Conservation (phyloP, 2,888 invertebrate genomes). For the Sclerodermus sp. region DNA sequence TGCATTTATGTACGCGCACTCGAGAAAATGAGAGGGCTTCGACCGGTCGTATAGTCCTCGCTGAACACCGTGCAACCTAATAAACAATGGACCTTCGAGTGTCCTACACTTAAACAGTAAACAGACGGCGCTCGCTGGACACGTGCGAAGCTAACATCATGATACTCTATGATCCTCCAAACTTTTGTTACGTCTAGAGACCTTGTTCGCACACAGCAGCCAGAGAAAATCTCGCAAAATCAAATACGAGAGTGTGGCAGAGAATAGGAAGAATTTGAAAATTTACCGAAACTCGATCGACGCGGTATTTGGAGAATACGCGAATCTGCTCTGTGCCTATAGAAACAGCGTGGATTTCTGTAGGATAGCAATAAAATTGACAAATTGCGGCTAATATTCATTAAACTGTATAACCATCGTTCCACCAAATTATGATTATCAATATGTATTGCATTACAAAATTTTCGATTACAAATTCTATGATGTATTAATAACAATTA, state of each 20-base stretch:
- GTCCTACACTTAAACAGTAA: conserved; percentile 49
- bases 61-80: conserved; percentile 40
- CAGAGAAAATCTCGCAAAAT: conserved; percentile 1
- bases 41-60: conserved; percentile 25
- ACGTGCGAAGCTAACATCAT: conserved; percentile 56
- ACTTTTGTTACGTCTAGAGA: conserved; percentile 39
- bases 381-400: no score
- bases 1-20: conserved; percentile 9
- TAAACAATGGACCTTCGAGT: conserved; percentile 42
- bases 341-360: no score
- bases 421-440: no score
- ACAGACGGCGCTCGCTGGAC: conserved; percentile 37
- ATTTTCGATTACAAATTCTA: no score
- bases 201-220: conserved; percentile 15
- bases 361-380: no score
- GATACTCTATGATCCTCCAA: conserved; percentile 44
- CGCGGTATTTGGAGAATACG: no score
- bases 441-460: no score
- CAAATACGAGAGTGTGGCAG: neutral
- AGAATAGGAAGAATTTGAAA: no score
- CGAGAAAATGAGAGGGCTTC: conserved; percentile 7
- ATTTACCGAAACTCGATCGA: no score
- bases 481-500: no score
- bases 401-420: no score
- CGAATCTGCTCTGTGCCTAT: no score